Conservation (phyloP, 2,888 invertebrate species). For the Melinaea menophilus region DNA sequence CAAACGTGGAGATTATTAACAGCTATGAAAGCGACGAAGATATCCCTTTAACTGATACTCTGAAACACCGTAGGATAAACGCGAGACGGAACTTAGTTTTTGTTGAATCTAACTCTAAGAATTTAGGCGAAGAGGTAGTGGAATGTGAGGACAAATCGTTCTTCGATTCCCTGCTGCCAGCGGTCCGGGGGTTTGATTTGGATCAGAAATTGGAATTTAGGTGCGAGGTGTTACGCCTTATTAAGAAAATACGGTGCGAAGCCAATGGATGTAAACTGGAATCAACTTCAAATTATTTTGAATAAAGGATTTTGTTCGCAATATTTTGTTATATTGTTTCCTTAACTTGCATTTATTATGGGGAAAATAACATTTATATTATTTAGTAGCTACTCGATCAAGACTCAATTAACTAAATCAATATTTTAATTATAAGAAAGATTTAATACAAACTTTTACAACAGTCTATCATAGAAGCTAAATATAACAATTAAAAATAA, state of each 20-base stretch:
- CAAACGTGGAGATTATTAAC: slow-evolving; percentile 9
- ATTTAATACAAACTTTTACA: too few species aligned
- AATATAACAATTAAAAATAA: too few species aligned
- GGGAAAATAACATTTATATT: too few species aligned
- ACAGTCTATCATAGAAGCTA: too few species aligned
- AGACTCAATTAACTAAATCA: too few species aligned
- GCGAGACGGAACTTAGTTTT: too few species aligned
- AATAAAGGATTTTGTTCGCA: background rate
- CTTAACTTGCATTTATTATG: too few species aligned
- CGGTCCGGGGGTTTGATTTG: slow-evolving; percentile 55
- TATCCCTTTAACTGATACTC: slow-evolving; percentile 40
- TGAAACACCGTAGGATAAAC: slow-evolving; percentile 42
- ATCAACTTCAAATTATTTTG: slow-evolving; percentile 26
- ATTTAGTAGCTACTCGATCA: too few species aligned
- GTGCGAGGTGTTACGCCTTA: slow-evolving; percentile 50
- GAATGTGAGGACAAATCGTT: slow-evolving; percentile 61
- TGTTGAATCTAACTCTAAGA: too few species aligned
- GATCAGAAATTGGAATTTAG: slow-evolving; percentile 65
- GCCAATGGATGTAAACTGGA: slow-evolving; percentile 39
- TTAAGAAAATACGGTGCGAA: slow-evolving; percentile 52
- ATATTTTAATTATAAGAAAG: too few species aligned
- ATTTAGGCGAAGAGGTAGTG: slow-evolving; percentile 27
- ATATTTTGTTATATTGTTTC: too few species aligned
- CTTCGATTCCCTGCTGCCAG: slow-evolving; percentile 62
- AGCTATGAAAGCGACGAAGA: slow-evolving; percentile 36